A percentile compares a stretch with the other conserved stretches of the same genome.
Conservation (phyloP, 2,113 vertebrate genomes). For the Nettapus auritus region DNA sequence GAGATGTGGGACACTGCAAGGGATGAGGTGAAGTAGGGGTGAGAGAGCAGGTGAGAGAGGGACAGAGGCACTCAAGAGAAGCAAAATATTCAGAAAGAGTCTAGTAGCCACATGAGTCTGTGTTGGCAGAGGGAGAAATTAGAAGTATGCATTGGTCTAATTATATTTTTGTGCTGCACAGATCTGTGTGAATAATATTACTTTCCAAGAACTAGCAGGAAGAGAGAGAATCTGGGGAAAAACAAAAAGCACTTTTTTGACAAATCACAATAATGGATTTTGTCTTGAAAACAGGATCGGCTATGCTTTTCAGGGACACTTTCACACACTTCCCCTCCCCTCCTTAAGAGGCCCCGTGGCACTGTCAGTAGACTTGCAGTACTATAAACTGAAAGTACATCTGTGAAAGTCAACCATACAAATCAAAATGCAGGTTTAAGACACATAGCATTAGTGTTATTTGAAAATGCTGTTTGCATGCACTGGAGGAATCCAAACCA, state of each 20-base stretch:
- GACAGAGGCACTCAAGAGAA: neutral
- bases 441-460: neutral
- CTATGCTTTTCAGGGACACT: neutral
- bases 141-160: neutral
- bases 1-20: neutral
- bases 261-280: neutral
- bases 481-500: slow-evolving; percentile 49
- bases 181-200: neutral
- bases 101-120: neutral
- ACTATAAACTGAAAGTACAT: neutral
- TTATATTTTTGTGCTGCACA: neutral
- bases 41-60: neutral
- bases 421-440: slow-evolving; percentile 2
- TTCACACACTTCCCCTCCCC: neutral
- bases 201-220: neutral
- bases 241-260: neutral
- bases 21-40: neutral
- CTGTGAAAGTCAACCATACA: neutral
- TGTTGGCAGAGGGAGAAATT: neutral
- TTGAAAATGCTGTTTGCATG: slow-evolving; percentile 31
- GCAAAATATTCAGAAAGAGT: neutral
- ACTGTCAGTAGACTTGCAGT: neutral
- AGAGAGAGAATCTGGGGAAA: neutral
- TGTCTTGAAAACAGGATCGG: neutral
- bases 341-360: neutral